Base-by-base conservation (phyloP, 2,113 vertebrate species). In the Aphelocoma coerulescens region DNA sequence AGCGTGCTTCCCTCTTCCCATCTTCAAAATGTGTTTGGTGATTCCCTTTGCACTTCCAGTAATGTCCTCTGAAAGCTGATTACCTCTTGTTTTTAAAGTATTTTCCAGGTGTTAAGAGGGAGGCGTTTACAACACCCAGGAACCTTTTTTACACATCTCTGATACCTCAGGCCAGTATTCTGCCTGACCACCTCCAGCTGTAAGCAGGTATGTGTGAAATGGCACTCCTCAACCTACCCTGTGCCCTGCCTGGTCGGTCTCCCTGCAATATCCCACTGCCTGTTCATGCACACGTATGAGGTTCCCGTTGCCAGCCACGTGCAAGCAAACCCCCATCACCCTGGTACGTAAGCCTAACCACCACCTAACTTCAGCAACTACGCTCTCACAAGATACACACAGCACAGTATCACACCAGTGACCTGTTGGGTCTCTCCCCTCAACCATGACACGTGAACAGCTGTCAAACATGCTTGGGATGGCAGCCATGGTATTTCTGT, bases 251-350 rank as follows among this genome's bases (percentile, higher is more conserved):
- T 8, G 2, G 17, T 24, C 2, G 1, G 7, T 73, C 13, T 16
- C 4, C 0, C 28, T 5, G 1, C 30, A 7, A 2, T 4, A 32
- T 24, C 23, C 35, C 46, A 17, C 15, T 23, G 57, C 49, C 33
- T 67, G 21, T 58, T 41, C 49, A 9, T 0, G 0, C 5, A 5
- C 7, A 15, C 0, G 0, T 12, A 4, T 14, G 17, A 24, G 6
- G 16, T 8, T 88, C 43, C 32, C 63, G 11, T 7, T 35, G 39
- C 33, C 74, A 67, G 35, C 11, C 69, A 51, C 2, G 0, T 33
- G 54, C 9, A 2, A 37, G 52, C 39, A 78, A 63, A 63, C 16
- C 48, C 8, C 69, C 49, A 11, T 23, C 32, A 57, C 18, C 15
- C 51, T 28, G 66, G 52, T 28, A 26, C 0, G 0, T 12, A 28